These are phyloP conservation scores for Gymnopithys bicolor DNA, from an alignment of 2,797 vertebrate species.

Conservation along the genomic window DNA sequence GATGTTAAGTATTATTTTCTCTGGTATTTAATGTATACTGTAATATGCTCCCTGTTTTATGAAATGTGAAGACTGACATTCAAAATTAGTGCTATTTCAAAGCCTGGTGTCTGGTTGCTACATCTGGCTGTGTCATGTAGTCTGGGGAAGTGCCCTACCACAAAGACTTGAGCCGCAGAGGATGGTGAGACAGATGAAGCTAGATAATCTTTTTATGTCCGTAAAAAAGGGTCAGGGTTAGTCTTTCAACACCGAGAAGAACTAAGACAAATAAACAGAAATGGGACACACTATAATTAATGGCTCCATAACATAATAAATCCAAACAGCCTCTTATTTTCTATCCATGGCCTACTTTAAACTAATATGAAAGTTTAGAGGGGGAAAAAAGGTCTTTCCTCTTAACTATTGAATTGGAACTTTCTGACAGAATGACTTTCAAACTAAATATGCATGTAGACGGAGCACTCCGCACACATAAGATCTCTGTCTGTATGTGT, in stretches of 20 bases:
- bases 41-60: constrained; percentile 43
- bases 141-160: constrained; percentile 64
- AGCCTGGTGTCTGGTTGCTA: constrained; percentile 20
- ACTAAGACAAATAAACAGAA: constrained; percentile 81
- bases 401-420: background rate
- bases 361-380: constrained; percentile 28
- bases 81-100: constrained; percentile 44
- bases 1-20: constrained; percentile 16
- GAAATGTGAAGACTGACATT: constrained; percentile 37
- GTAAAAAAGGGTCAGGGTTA: background rate
- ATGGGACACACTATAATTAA: constrained; percentile 73
- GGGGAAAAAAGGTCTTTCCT: background rate
- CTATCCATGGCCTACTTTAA: constrained; percentile 1
- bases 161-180: constrained; percentile 64
- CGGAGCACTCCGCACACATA: background rate
- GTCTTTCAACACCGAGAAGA: constrained; percentile 71
- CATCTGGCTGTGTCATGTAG: constrained; percentile 66
- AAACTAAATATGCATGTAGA: background rate
- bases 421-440: background rate
- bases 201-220: constrained; percentile 63
- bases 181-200: constrained; percentile 52
- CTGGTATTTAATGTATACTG: background rate
- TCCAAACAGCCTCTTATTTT: constrained; percentile 43
- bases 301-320: constrained; percentile 74
- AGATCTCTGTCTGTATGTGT: background rate